phyloP scores from a whole-genome alignment of 2,113 vertebrate species.

The Vulpes lagopus region DNA sequence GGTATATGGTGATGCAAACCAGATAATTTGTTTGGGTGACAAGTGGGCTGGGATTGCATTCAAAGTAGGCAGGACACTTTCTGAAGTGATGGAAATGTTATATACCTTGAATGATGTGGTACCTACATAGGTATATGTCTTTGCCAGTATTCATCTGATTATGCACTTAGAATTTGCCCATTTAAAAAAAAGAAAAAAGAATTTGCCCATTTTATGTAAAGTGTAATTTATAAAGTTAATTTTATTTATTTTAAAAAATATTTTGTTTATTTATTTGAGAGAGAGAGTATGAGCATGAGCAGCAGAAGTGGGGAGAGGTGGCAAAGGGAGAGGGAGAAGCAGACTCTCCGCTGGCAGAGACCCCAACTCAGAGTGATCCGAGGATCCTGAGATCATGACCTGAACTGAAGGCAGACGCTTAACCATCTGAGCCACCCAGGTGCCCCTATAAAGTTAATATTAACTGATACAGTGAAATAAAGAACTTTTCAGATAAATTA shows the following conservation, averaged over 20 bases:
- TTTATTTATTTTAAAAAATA: neutral
- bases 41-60: neutral
- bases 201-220: neutral
- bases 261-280: neutral
- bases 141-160: neutral
- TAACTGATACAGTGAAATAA: neutral
- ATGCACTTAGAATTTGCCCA: neutral
- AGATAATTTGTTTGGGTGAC: neutral
- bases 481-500: neutral
- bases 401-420: neutral
- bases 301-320: neutral
- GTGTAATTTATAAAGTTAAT: neutral
- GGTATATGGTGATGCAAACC: neutral
- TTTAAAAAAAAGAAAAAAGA: neutral
- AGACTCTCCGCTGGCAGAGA: neutral
- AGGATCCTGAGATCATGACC: neutral
- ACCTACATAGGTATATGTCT: neutral
- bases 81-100: neutral
- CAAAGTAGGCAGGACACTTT: neutral
- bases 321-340: neutral
- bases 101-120: neutral
- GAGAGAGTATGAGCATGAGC: neutral
- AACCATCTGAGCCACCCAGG: neutral
- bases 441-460: neutral
- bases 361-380: neutral